These are phyloP conservation scores for Osmerus mordax DNA, from an alignment of 2,113 vertebrate species.

Conservation along the genomic window DNA sequence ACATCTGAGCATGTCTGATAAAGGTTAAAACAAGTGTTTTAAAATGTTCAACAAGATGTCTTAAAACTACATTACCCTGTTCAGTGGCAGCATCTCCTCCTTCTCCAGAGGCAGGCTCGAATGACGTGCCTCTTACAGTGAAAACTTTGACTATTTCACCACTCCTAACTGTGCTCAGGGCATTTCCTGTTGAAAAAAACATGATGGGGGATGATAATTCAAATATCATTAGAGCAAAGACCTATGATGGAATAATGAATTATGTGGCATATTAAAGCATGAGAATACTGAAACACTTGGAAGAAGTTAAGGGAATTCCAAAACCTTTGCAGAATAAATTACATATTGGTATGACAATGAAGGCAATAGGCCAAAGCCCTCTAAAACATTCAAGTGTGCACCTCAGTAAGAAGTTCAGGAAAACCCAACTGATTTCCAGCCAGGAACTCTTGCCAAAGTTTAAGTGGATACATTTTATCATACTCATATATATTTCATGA, in stretches of 20 bases:
- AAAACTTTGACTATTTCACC: constrained; percentile 80
- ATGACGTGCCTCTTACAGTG: constrained; percentile 79
- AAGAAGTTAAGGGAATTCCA: constrained; percentile 28
- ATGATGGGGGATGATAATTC: neutral
- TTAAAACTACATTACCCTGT: constrained; percentile 56
- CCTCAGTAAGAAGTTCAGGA: constrained; percentile 45
- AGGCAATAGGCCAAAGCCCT: constrained; percentile 50
- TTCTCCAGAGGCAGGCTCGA: constrained; percentile 72
- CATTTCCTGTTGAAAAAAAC: constrained; percentile 71
- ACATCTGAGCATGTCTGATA: no score
- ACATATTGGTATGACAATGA: constrained; percentile 51
- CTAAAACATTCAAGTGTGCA: constrained; percentile 51
- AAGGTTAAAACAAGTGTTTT: neutral
- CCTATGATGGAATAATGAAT: no score
- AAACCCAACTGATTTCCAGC: constrained; percentile 46
- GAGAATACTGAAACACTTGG: neutral
- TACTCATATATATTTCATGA: constrained; percentile 68
- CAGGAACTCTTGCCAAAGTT: constrained; percentile 65
- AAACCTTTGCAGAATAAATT: constrained; percentile 30
- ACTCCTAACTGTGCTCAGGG: constrained; percentile 81
- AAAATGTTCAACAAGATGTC: neutral
- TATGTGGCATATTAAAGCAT: no score
- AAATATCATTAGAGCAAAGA: neutral
- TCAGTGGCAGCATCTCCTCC: constrained; percentile 76
- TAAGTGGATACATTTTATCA: constrained; percentile 66